Conservation (phyloP, 2,797 vertebrate species). For the Mergus octosetaceus region DNA sequence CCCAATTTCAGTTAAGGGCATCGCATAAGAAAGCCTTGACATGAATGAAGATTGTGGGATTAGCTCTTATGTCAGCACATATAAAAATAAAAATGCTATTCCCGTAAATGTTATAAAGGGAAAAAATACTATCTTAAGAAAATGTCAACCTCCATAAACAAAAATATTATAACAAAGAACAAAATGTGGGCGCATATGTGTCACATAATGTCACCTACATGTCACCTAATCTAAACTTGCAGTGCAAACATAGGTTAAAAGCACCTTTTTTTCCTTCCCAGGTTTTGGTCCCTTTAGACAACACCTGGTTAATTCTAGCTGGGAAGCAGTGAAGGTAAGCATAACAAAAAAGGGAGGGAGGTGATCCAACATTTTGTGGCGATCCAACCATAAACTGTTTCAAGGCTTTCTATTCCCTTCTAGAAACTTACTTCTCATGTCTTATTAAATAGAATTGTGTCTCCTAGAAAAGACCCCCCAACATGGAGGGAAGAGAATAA, state of each 20-base stretch:
- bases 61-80: neutral
- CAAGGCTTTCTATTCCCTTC: neutral
- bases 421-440: neutral
- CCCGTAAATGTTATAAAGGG: neutral
- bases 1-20: neutral
- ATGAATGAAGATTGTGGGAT: neutral
- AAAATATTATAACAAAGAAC: neutral
- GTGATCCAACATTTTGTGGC: neutral
- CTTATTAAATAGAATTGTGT: neutral
- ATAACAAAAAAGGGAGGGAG: neutral
- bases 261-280: conserved; percentile 59
- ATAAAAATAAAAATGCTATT: neutral
- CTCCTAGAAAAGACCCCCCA: neutral
- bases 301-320: conserved; percentile 86
- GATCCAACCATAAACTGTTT: neutral
- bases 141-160: neutral
- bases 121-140: neutral
- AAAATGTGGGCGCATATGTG: neutral
- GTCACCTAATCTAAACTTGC: neutral
- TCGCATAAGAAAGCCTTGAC: neutral
- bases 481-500: neutral
- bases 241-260: conserved; percentile 4
- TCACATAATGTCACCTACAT: neutral
- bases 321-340: conserved; percentile 88
- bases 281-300: conserved; percentile 88